A percentile compares a stretch with the other conserved stretches of the same genome.
Conservation (phyloP, 1,140 invertebrate species). For the Chymomyza costata region DNA sequence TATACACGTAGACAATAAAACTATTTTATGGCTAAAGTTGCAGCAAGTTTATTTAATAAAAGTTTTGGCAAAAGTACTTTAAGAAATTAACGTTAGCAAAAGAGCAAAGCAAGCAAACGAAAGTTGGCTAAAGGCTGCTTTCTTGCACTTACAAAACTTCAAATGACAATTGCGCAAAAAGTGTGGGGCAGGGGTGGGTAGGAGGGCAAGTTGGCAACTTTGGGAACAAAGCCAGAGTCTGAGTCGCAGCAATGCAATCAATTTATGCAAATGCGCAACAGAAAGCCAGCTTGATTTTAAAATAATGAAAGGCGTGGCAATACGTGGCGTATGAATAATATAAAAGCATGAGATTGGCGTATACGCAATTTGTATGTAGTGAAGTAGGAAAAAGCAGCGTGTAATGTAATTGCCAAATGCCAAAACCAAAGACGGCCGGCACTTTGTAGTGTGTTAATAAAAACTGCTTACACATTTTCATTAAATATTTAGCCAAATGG, state of each 20-base stretch:
- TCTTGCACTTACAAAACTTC: too few species aligned
- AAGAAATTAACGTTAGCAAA: slow-evolving; percentile 33
- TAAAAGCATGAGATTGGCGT: slow-evolving; percentile 10
- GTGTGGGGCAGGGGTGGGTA: neutral
- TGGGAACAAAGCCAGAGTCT: too few species aligned
- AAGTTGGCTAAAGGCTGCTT: too few species aligned
- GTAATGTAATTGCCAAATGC: slow-evolving; percentile 70
- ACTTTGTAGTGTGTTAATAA: too few species aligned
- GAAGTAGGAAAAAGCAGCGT: slow-evolving; percentile 24
- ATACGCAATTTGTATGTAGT: neutral
- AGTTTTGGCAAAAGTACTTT: slow-evolving; percentile 34
- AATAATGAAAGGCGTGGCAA: slow-evolving; percentile 54
- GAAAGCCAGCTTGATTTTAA: slow-evolving; percentile 56
- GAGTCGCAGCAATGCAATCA: slow-evolving; percentile 61
- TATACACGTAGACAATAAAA: slow-evolving; percentile 44
- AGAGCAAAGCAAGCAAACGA: too few species aligned
- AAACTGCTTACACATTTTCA: slow-evolving; percentile 72
- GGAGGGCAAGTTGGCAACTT: too few species aligned
- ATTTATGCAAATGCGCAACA: slow-evolving; percentile 55
- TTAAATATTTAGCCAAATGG: slow-evolving; percentile 69
- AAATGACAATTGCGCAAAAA: too few species aligned
- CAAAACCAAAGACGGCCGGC: too few species aligned
- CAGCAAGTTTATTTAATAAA: slow-evolving; percentile 56
- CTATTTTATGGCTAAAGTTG: slow-evolving; percentile 61
- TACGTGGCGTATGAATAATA: slow-evolving; percentile 54